phyloP scores from a whole-genome alignment of 2,113 vertebrate genomes.

The Hemiprocne comata region DNA sequence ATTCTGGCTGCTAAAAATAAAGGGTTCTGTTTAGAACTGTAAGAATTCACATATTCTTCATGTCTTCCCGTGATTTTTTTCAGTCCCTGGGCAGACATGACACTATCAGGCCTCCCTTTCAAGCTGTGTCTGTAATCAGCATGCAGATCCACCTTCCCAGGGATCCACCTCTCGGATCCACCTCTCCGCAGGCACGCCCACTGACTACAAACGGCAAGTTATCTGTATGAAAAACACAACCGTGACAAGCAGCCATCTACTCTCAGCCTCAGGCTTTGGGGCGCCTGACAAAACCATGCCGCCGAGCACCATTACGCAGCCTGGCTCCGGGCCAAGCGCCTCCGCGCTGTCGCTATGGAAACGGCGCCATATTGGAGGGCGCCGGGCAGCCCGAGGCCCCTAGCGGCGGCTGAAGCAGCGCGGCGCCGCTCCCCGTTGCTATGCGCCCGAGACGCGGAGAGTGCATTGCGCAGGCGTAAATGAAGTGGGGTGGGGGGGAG shows the following conservation, averaged over 20 bases:
- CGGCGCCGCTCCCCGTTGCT: neutral
- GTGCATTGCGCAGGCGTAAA: neutral
- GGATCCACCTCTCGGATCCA: too few relatives aligned
- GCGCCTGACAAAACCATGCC: rapidly evolving
- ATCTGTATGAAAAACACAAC: rapidly evolving
- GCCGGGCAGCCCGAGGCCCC: rapidly evolving
- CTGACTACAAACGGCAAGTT: neutral
- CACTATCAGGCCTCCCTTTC: rapidly evolving
- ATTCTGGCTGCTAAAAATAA: neutral
- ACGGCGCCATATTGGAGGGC: neutral
- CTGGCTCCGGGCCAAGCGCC: rapidly evolving
- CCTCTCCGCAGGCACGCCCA: neutral
- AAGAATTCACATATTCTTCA: neutral
- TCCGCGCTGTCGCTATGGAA: neutral
- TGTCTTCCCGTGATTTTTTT: neutral
- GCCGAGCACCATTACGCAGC: too few relatives aligned
- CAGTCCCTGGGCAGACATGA: neutral
- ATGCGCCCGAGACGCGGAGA: neutral
- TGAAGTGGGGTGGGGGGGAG: too few relatives aligned
- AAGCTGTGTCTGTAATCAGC: neutral
- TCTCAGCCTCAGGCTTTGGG: too few relatives aligned
- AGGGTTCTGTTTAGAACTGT: neutral
- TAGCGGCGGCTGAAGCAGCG: rapidly evolving
- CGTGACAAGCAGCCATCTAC: rapidly evolving
- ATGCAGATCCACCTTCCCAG: too few relatives aligned